phyloP scores from a whole-genome alignment of 1,140 invertebrate genomes.

The Platyura marginata region DNA sequence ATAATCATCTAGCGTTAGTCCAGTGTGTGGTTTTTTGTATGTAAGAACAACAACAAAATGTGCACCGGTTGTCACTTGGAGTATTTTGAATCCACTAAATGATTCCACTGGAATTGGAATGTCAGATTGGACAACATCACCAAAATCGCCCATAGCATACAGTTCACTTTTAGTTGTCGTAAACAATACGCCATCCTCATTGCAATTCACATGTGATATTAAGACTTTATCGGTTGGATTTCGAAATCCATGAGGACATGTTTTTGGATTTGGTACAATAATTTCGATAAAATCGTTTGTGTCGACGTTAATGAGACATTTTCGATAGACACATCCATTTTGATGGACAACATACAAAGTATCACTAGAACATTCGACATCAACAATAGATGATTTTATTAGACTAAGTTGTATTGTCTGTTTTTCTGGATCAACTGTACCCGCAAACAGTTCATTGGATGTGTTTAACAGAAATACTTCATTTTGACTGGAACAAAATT shows the following conservation, averaged over 20 bases:
- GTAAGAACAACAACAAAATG: conserved; percentile 1
- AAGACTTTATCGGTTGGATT: neutral
- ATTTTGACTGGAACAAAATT: neutral
- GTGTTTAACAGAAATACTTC: neutral
- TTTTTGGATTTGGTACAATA: neutral
- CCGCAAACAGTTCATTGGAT: neutral
- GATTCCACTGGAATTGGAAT: neutral
- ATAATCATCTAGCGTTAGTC: neutral
- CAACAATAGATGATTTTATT: neutral
- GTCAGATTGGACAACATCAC: neutral
- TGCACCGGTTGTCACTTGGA: neutral
- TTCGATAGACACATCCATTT: neutral
- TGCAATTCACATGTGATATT: neutral
- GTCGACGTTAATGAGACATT: neutral
- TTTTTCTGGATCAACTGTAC: neutral
- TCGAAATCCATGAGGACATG: neutral
- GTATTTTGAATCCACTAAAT: neutral
- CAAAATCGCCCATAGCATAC: conserved; percentile 1
- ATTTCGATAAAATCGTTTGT: neutral
- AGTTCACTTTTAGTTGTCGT: neutral
- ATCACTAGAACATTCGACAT: neutral
- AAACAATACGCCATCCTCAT: conserved; percentile 1
- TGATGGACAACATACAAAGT: neutral
- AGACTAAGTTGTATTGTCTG: neutral
- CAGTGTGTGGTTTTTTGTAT: neutral